A percentile compares a stretch with the other conserved stretches of the same genome.
Evolutionary conservation across 2,888 invertebrate genomes (phyloP).

Genomic region (Brachypalpus laphriformis): DNA sequence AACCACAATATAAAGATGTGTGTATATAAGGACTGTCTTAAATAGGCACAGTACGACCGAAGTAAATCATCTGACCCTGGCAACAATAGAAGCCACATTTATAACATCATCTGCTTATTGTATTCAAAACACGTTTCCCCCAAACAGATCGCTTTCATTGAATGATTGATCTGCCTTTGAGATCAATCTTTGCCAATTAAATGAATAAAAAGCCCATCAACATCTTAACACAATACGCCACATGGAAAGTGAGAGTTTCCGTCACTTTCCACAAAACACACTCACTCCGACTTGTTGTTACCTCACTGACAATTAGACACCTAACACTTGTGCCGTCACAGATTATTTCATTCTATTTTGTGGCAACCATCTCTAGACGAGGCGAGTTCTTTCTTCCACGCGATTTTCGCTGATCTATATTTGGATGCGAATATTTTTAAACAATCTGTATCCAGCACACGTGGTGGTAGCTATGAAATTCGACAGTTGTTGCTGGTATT

Average conservation of each 20-base stretch:
- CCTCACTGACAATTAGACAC: conserved; percentile 36
- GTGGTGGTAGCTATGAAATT: conserved; percentile 23
- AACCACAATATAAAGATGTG: too few species aligned
- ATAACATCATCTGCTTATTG: conserved; percentile 1
- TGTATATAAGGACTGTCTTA: neutral
- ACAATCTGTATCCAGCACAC: conserved; percentile 37
- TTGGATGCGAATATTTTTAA: conserved; percentile 38
- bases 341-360: neutral
- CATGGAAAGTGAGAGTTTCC: conserved; percentile 16
- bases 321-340: conserved; percentile 17
- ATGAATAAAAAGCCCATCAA: conserved; percentile 11
- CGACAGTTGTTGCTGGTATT: conserved; percentile 1
- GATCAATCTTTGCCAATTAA: conserved; percentile 45
- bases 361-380: neutral
- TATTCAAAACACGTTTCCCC: neutral
- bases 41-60: neutral
- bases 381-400: neutral
- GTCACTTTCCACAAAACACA: conserved; percentile 44
- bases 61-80: neutral
- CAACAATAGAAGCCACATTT: neutral
- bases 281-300: conserved; percentile 10
- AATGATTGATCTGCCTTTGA: conserved; percentile 33
- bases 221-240: neutral
- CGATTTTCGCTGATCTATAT: conserved; percentile 27
- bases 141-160: conserved; percentile 20